phyloP scores from a whole-genome alignment of 2,888 invertebrate species.

The Lymantria monacha region DNA sequence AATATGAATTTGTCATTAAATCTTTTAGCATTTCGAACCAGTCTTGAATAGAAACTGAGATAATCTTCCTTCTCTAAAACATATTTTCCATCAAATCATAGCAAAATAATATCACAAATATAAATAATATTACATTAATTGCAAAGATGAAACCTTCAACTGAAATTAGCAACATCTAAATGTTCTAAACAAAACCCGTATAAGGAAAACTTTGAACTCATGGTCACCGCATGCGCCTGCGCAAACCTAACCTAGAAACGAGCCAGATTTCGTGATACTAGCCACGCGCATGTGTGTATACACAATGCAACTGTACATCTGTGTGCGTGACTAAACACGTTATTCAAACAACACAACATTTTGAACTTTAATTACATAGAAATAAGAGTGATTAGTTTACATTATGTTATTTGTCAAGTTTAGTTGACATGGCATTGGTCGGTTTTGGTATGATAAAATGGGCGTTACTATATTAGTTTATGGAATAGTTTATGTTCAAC shows the following conservation, averaged over 20 bases:
- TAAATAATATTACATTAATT: no score
- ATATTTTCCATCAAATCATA: no score
- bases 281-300: conserved; percentile 48
- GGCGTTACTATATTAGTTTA: conserved; percentile 65
- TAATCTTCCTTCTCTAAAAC: no score
- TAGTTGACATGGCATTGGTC: conserved; percentile 73
- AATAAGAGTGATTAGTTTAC: conserved; percentile 25
- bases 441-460: conserved; percentile 74
- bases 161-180: not conserved
- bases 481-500: conserved; percentile 49
- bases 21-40: no score
- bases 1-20: no score
- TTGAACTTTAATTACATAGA: conserved; percentile 21
- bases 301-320: conserved; percentile 48
- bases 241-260: conserved; percentile 78
- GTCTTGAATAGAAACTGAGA: no score
- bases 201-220: conserved; percentile 20
- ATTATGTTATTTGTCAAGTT: conserved; percentile 43
- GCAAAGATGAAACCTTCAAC: not conserved
- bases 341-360: conserved; percentile 30
- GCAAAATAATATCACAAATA: no score
- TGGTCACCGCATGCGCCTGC: conserved; percentile 63
- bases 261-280: conserved; percentile 77
- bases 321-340: conserved; percentile 46
- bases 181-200: not conserved